These are phyloP conservation scores for Dipodomys stephensi DNA, from an alignment of 2,113 vertebrate species.

Conservation along the genomic window DNA sequence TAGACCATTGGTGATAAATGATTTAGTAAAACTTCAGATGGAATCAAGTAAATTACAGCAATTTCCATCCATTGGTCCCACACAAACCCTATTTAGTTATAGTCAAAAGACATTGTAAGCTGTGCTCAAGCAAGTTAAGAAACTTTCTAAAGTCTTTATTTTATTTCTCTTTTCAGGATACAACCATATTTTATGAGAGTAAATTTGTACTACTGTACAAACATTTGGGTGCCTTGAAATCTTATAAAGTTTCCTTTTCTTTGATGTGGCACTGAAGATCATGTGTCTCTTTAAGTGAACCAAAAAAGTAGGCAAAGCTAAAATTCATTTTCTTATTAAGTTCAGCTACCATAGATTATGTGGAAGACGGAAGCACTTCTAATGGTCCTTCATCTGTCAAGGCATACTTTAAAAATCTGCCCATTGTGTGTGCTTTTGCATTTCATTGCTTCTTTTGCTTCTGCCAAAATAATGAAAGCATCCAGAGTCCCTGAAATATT, in stretches of 20 bases:
- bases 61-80: slow-evolving; percentile 7
- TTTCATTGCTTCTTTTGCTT: slow-evolving; percentile 57
- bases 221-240: slow-evolving; percentile 39
- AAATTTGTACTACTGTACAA: slow-evolving; percentile 13
- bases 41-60: slow-evolving; percentile 48
- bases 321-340: slow-evolving; percentile 55
- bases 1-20: slow-evolving; percentile 3
- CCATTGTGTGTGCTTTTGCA: slow-evolving; percentile 32
- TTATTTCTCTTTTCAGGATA: slow-evolving; percentile 48
- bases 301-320: slow-evolving; percentile 37
- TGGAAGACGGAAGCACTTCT: neutral
- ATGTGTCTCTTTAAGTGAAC: slow-evolving; percentile 51
- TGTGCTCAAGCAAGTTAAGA: slow-evolving; percentile 33
- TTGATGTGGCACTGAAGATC: slow-evolving; percentile 10
- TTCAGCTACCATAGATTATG: neutral
- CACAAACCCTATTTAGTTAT: slow-evolving; percentile 31
- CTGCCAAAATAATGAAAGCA: slow-evolving; percentile 51
- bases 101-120: neutral
- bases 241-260: neutral
- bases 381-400: slow-evolving; percentile 25
- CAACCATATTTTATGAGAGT: neutral
- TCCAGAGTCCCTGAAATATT: slow-evolving; percentile 39
- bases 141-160: slow-evolving; percentile 47
- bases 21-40: slow-evolving; percentile 46
- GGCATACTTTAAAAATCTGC: slow-evolving; percentile 32